A percentile compares a stretch with the other conserved stretches of the same genome.
These are phyloP conservation scores for Lacerta agilis DNA, from an alignment of 2,797 vertebrate species.

Conservation along the genomic window DNA sequence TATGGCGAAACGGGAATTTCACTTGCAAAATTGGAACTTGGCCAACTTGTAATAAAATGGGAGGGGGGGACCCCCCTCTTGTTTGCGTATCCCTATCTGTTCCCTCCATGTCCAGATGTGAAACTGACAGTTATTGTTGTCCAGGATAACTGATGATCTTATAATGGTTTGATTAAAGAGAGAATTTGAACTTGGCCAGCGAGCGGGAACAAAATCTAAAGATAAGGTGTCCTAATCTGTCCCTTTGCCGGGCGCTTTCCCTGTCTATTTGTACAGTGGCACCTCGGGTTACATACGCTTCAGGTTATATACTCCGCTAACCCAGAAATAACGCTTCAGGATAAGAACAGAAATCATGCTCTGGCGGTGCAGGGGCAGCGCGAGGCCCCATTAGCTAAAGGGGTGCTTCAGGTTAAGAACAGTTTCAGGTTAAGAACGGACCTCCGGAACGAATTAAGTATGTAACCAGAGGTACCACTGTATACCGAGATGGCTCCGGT, in stretches of 20 bases:
- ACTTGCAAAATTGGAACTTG: background rate
- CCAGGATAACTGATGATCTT: conserved; percentile 3
- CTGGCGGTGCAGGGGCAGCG: no score
- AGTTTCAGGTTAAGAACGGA: no score
- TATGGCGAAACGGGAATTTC: no score
- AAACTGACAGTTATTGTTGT: background rate
- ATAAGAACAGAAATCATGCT: no score
- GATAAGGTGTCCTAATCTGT: background rate
- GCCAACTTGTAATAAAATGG: background rate
- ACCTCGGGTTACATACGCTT: no score
- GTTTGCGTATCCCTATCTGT: background rate
- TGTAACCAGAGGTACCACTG: no score
- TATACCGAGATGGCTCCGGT: background rate
- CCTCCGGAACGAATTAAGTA: no score
- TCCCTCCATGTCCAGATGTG: background rate
- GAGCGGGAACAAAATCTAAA: background rate
- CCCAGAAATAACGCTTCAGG: no score
- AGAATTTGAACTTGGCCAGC: background rate
- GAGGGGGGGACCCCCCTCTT: no score
- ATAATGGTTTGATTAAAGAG: background rate
- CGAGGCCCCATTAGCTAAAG: no score
- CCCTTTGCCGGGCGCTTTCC: background rate
- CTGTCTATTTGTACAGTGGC: background rate
- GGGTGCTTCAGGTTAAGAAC: no score
- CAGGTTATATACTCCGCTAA: no score